Base-by-base conservation (phyloP, 2,797 vertebrate species). In the Garrulus glandarius region DNA sequence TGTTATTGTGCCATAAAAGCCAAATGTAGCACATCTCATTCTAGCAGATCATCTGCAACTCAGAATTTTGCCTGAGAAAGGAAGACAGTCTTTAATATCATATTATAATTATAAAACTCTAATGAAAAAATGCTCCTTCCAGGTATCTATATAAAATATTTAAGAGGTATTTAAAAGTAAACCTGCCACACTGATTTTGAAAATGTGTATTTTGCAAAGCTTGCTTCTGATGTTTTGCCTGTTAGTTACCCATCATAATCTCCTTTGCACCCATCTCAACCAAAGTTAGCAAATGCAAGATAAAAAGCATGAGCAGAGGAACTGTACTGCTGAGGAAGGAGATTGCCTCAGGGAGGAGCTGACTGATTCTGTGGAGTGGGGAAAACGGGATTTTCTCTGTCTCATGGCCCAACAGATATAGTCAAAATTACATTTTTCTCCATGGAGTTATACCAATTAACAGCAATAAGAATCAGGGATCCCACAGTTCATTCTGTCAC, bases 381-480 rank as follows among this genome's bases (percentile, higher is more conserved):
- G 41, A 76, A 92, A 94, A 79, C 44, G 47, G 76, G 49, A 90
- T 96, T 94, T 95, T 94, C 72, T 85, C 76, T 67, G 57, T 90
- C 72, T 86, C 59, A 13, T 76, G 78, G 80, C 36, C 67, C 72
- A 88, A 49, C 14, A 71, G 39, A 84, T 78, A 81, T 2, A 86
- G 85, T 67, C 74, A 95, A 93, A 96, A 93, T 86, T 86, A 84
- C n/a, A 21, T n/a, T 92, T 79, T 59, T 93, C 77, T 90, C 91
- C 39, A 19, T 67, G 61, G 88, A 94, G 29, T 23, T 82, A 72
- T 52, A 69, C 57, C 85, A 93, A 94, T 95, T 95, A 97, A 89
- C 24, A 85, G 44, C 9, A n/a, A 79, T 84, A 79, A 95, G 74
- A 61, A 71, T 95, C 85, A 92, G 63, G 32, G 29, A 84, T 86